Base-by-base conservation (phyloP, 2,113 vertebrate species). In the Rissa tridactyla region DNA sequence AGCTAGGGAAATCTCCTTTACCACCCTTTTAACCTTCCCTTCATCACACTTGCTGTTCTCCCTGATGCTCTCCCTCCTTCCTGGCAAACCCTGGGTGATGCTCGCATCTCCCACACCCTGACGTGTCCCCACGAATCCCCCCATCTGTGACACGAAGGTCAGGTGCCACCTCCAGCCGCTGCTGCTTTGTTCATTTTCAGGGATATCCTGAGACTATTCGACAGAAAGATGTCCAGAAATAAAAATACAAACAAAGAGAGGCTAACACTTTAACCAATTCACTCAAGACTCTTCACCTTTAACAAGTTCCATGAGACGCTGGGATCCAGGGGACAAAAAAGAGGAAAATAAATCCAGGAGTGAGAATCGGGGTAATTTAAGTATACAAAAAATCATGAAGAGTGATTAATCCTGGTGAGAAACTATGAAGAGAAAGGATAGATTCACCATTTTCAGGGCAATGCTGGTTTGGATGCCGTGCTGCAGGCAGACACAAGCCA, bases 31-130 rank as follows among this genome's bases (percentile, higher is more conserved):
- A 79, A 76, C 55, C 51, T 60, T 23, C 29, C 15, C 26, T 73
- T 88, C 36, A 42, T 40, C 85, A 58, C 20, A n/a, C 18, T 58
- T 80, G 16, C 8, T 77, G 11, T 68, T 86, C 82, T 81, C 13
- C 42, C 51, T 47, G 30, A 60, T 60, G 26, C 7, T n/a, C 29
- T 42, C 15, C 18, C n/a, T 62, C 29, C 8, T 13, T 66, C 58
- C 68, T 25, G 64, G 47, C 25, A 93, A 88, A 73, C 10, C 20
- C 51, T 42, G n/a, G 4, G 12, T 34, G 21, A 62, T 62, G 42
- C 38, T 73, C 10, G 0, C 58, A 71, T 36, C 32, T 66, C 60
- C 38, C 22, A 49, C 15, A 25, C 14, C 4, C 38, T 0, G 0
- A 13, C 4, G 13, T 40, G 15, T 36, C 19, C 82, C 66, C 1